Percentiles rank a stretch among this genome's conserved stretches.
These are phyloP conservation scores for Chinchilla lanigera DNA, from an alignment of 2,113 vertebrate genomes.

Conservation along the genomic window DNA sequence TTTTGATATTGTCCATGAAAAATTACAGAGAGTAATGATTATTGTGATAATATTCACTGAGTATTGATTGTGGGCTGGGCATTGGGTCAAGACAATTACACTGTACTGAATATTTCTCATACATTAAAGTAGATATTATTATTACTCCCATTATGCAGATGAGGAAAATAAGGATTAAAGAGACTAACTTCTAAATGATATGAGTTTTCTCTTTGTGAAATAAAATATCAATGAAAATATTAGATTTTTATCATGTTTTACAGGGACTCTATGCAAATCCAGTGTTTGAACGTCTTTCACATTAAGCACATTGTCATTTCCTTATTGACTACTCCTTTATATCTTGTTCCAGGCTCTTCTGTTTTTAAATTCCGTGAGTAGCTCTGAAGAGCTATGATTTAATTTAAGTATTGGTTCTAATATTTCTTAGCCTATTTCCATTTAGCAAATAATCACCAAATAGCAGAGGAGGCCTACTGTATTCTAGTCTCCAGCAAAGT, in stretches of 20 bases:
- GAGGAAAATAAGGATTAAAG: background rate
- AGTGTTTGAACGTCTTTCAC: background rate
- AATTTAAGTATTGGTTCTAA: background rate
- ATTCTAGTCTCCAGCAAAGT: background rate
- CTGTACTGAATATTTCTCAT: background rate
- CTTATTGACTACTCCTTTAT: background rate
- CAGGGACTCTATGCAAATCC: background rate
- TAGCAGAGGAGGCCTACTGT: background rate
- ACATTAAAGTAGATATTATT: background rate
- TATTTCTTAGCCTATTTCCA: background rate
- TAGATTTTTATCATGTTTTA: background rate
- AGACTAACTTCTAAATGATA: background rate
- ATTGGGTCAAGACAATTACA: background rate
- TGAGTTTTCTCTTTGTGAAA: background rate
- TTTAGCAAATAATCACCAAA: background rate
- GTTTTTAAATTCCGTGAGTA: background rate
- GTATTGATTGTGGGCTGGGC: background rate
- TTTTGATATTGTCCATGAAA: background rate
- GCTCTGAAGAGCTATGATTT: background rate
- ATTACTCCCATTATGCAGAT: background rate
- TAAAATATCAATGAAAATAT: background rate
- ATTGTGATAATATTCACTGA: background rate
- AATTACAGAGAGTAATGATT: background rate
- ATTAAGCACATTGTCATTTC: background rate
- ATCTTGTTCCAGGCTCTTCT: background rate